Percentiles rank a stretch among this genome's conserved stretches.
phyloP scores from a whole-genome alignment of 2,888 invertebrate genomes.

The Protonemura montana region DNA sequence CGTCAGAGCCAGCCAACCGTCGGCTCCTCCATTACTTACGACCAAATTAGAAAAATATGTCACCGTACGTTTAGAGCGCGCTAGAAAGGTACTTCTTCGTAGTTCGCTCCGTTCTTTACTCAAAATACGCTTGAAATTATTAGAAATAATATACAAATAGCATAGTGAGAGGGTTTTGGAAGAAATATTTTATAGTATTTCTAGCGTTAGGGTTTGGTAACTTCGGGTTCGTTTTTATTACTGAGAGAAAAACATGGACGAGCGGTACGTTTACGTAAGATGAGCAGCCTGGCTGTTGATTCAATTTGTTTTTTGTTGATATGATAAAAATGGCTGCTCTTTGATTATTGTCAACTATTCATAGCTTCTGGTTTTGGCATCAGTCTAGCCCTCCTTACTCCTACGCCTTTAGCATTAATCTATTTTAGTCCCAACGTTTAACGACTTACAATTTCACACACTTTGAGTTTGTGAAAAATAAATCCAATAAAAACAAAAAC shows the following conservation, averaged over 20 bases:
- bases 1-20: not conserved
- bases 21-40: not conserved
- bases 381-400: not conserved
- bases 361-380: not conserved
- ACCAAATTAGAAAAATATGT: slow-evolving; percentile 5
- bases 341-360: not conserved
- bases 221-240: too few relatives aligned
- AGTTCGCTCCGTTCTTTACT: too few relatives aligned
- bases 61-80: not conserved
- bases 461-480: not conserved
- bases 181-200: too few relatives aligned
- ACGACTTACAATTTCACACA: not conserved
- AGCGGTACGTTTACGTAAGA: too few relatives aligned
- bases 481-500: not conserved
- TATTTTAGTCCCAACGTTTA: not conserved
- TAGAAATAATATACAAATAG: too few relatives aligned
- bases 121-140: too few relatives aligned
- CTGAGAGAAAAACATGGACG: too few relatives aligned
- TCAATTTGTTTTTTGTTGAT: not conserved
- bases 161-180: too few relatives aligned
- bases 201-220: too few relatives aligned
- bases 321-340: not conserved
- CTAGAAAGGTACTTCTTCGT: too few relatives aligned
- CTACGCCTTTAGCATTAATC: not conserved
- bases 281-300: not conserved